Evolutionary conservation across 2,113 vertebrate genomes (phyloP), one percentile per base, ranked within the genome.

Genomic region (Isurus oxyrinchus): DNA sequence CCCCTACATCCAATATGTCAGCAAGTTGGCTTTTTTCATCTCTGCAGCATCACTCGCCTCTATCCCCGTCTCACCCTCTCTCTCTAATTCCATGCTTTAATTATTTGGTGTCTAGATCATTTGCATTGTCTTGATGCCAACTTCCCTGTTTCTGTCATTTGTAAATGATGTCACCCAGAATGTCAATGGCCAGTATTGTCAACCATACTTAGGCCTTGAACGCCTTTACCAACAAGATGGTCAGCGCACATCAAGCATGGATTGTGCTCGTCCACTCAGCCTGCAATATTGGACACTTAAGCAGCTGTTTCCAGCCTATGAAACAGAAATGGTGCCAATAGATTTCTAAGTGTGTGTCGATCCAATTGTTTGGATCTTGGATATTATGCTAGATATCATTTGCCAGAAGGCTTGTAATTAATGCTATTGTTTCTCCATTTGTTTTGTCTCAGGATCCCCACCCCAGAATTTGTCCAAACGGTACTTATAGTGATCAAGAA

Each of bases 391-490:
- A 35, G 55, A 59, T 63, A 23, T 63, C 35, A 63, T 14, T 63
- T 66, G 4, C 61, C 21, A 23, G 95, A 55, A 96, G 13, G 27
- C 49, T 69, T 69, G 88, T 55, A 44, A 84, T 84, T 23, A 35
- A 76, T 96, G 67, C 94, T 21, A 35, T 96, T 5, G 0, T 61
- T 31, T 96, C 57, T 55, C 44, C 8, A 61, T 88, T 95, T 96
- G 35, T 79, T 61, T 91, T n/a, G 96, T 61, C 55, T 19, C 79
- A 99, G 98, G 98, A 98, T 88, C 98, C 98, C 4, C 98, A 97
- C 61, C 98, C 98, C 1, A 97, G 97, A 94, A 97, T 98, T 2
- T 99, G 99, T 96, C 98, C 98, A 7, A 99, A 98, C 72, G 98
- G 99, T 76, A 99, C 98, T 13, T 99, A 98, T 13, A 94, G 98